Conservation (phyloP, 2,888 invertebrate genomes). For the Stenchaetothrips biformis region DNA sequence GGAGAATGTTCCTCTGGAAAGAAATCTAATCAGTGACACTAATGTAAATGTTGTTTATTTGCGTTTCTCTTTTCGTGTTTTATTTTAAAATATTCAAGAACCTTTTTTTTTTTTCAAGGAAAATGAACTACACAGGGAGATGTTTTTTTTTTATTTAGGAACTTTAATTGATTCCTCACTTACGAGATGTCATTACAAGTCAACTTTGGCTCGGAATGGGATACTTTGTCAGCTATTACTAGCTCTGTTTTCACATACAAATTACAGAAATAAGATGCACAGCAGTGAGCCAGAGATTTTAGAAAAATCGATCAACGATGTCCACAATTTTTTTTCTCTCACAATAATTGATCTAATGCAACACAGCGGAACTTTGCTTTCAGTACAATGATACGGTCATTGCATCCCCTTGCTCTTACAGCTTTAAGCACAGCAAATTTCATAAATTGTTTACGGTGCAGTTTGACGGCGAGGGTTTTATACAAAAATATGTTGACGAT, state of each 20-base stretch:
- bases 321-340: neutral
- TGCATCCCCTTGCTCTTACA: neutral
- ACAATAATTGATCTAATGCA: neutral
- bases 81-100: too few species aligned
- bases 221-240: neutral
- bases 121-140: too few species aligned
- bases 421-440: slow-evolving; percentile 13
- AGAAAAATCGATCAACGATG: neutral
- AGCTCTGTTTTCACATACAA: neutral
- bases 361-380: neutral
- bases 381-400: slow-evolving; percentile 2
- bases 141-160: neutral
- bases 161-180: slow-evolving; percentile 10
- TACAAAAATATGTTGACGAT: slow-evolving; percentile 12
- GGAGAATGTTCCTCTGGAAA: too few species aligned
- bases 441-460: neutral
- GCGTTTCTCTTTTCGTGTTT: too few species aligned
- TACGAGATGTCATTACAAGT: slow-evolving; percentile 20
- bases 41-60: too few species aligned
- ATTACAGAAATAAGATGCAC: neutral
- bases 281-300: neutral
- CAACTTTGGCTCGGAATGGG: slow-evolving; percentile 19
- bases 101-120: too few species aligned
- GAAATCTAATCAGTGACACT: too few species aligned
- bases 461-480: neutral